These are phyloP conservation scores for Pogonocherus hispidulus DNA, from an alignment of 2,888 invertebrate genomes.

Conservation along the genomic window DNA sequence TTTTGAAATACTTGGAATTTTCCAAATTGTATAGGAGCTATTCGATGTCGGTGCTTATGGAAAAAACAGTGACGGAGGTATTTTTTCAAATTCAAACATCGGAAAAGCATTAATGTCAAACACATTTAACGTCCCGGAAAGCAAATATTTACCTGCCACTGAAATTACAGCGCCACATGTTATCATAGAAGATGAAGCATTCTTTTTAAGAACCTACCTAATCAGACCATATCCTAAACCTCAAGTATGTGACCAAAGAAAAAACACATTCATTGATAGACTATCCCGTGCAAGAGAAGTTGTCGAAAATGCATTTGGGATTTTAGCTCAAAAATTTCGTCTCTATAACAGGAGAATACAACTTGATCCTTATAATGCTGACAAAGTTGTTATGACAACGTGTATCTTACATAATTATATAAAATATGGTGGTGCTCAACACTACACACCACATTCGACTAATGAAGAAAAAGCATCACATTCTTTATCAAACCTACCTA, in stretches of 20 bases:
- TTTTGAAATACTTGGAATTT: slow-evolving; percentile 9
- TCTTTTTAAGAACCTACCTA: background rate
- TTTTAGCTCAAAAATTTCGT: background rate
- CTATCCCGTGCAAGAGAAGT: too few species aligned
- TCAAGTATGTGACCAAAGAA: background rate
- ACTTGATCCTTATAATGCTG: background rate
- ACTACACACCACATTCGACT: background rate
- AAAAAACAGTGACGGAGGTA: slow-evolving; percentile 8
- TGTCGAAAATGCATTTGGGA: background rate
- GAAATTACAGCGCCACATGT: background rate
- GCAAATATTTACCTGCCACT: background rate
- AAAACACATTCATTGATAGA: background rate
- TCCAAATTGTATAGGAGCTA: slow-evolving; percentile 9
- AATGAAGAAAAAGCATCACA: background rate
- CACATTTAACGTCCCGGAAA: slow-evolving; percentile 1
- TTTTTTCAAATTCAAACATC: slow-evolving; percentile 2
- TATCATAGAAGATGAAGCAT: background rate
- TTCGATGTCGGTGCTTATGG: slow-evolving; percentile 12
- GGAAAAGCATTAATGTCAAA: background rate
- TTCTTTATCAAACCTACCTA: too few species aligned
- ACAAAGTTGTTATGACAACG: background rate
- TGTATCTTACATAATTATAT: background rate
- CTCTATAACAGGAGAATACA: background rate
- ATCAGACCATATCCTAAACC: background rate
- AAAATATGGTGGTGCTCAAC: background rate